A percentile compares a stretch with the other conserved stretches of the same genome.
Conservation (phyloP, 1,140 invertebrate genomes). For the Penaeus japonicus region DNA sequence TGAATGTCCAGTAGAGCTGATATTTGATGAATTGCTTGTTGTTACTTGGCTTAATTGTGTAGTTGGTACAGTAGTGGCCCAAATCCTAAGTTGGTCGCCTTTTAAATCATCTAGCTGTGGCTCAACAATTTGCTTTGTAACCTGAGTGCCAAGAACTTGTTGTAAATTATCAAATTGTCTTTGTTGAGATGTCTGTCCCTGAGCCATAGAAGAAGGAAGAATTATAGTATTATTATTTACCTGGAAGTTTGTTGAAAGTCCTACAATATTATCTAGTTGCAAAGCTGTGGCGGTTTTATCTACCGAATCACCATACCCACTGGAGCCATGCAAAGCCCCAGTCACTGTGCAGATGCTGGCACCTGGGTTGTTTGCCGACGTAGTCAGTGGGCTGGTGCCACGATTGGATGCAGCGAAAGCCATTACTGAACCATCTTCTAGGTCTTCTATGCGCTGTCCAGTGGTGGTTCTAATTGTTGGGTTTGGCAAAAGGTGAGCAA, state of each 20-base stretch:
- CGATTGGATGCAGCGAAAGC: constrained; percentile 18
- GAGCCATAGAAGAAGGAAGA: constrained; percentile 20
- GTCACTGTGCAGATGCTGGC: constrained; percentile 37
- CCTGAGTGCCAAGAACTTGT: constrained; percentile 6
- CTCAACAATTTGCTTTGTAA: constrained; percentile 14
- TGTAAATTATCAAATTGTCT: constrained; percentile 31
- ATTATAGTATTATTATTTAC: constrained; percentile 21
- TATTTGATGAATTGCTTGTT: constrained; percentile 20
- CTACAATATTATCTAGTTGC: constrained; percentile 20
- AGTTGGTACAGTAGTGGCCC: not conserved
- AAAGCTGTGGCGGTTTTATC: constrained; percentile 14
- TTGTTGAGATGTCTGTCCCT: constrained; percentile 26
- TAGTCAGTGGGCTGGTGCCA: constrained; percentile 22
- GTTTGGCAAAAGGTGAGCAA: constrained; percentile 45
- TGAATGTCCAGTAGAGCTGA: not conserved
- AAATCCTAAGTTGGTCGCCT: constrained; percentile 9
- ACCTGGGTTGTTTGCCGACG: constrained; percentile 3
- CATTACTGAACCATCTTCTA: constrained; percentile 21
- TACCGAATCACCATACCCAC: constrained; percentile 4
- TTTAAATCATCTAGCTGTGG: constrained; percentile 36
- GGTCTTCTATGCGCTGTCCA: constrained; percentile 3
- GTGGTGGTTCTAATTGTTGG: constrained; percentile 12
- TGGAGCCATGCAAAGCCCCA: not conserved
- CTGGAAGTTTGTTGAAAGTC: constrained; percentile 25
- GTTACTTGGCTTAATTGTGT: not conserved